Base-by-base conservation (phyloP, 2,888 invertebrate genomes). In the Chloroclysta siterata region DNA sequence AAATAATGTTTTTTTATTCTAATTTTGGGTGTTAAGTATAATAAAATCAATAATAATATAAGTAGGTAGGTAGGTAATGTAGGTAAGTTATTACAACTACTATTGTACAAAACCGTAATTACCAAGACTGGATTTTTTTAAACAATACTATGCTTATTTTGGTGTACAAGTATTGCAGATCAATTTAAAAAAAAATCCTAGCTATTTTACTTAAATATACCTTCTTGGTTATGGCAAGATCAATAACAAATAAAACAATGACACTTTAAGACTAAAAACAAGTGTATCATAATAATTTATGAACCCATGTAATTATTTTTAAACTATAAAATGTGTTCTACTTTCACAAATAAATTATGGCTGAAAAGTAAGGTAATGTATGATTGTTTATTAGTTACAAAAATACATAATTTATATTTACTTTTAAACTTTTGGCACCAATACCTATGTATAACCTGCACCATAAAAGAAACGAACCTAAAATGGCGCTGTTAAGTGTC, bases 341-440 rank as follows among this genome's bases (percentile, higher is more conserved):
- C 46, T 17, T 17, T 46, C 15, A 46, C 17, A 15, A 46, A 46
- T 46, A 17, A 46, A 17, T 17, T 8, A 46, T 46, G 44, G 15
- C n/a, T 5, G n/a, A 44, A 11, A 11, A 17, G 17, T 17, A 46
- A 46, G 17, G 46, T 46, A 46, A 11, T 17, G 1, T 15, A 44
- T 39, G 36, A 11, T 39, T 39, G 36, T 11, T 11, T 39, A 11
- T 39, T 39, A 39, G 10, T 36, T 2, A 36, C 36, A 39, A 39
- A 39, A 39, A 11, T 39, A 39, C 8, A 39, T 6, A n/a, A 8
- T 33, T 5, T 33, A 10, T 13, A 13, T 41, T 41, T 13, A 41
- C 8, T 41, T 44, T 50, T 33, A 33, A n/a, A 50, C 14, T 33
- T 50, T 50, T 50, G 50, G 50, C 50, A 50, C 50, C 29, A 50